These are phyloP conservation scores for Agapornis canus DNA, from an alignment of 2,797 vertebrate species.

Conservation along the genomic window DNA sequence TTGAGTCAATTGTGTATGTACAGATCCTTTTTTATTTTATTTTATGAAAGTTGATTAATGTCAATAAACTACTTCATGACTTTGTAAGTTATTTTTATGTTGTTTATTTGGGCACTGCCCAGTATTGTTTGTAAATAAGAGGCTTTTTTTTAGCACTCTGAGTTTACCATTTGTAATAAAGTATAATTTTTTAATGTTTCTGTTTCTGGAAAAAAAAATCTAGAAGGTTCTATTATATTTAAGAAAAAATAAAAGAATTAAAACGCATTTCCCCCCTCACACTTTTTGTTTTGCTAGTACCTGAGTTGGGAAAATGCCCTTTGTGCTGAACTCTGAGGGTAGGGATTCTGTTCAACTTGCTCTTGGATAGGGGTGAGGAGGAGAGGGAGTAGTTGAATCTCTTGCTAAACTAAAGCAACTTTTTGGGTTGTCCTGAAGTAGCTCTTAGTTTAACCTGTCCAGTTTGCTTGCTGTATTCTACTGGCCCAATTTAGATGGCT, in stretches of 20 bases:
- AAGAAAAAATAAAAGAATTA: conserved; percentile 90
- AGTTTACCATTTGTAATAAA: conserved; percentile 99
- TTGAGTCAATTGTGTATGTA: conserved; percentile 81
- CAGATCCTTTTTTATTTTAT: conserved; percentile 86
- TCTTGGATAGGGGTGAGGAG: conserved; percentile 10
- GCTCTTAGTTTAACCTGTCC: not conserved
- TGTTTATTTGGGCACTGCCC: conserved; percentile 95
- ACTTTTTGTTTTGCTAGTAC: conserved; percentile 53
- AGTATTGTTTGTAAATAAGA: conserved; percentile 99
- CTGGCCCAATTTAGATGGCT: not conserved
- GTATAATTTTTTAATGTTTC: conserved; percentile 93
- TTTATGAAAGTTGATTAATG: conserved; percentile 89
- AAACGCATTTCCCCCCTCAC: conserved; percentile 72
- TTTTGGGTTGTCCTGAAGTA: not conserved
- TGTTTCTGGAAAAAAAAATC: conserved; percentile 86
- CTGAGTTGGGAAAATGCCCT: conserved; percentile 24
- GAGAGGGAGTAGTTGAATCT: not conserved
- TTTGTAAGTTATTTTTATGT: conserved; percentile 94
- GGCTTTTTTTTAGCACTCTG: conserved; percentile 89
- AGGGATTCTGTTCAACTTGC: not conserved
- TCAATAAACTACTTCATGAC: conserved; percentile 92
- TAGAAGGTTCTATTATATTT: conserved; percentile 92
- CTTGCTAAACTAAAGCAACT: not conserved
- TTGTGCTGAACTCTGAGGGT: not conserved
- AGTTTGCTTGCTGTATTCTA: not conserved